Base-by-base conservation (phyloP, 2,113 vertebrate species). In the Oriolus oriolus region DNA sequence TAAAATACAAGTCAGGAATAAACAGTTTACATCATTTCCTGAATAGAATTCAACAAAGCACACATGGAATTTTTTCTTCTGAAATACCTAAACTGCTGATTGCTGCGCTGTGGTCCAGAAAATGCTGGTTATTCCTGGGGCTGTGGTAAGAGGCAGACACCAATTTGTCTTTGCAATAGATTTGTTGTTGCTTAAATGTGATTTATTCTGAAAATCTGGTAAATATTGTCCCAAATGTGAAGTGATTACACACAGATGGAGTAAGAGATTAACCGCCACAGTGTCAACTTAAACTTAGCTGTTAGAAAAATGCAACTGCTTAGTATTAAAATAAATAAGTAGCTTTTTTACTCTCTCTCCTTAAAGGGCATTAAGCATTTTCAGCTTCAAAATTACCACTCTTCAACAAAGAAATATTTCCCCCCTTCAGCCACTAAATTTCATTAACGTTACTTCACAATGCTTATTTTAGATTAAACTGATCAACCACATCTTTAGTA, bases 31-130 rank as follows among this genome's bases (percentile, higher is more conserved):
- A 49, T 24, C 7, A 65, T 39, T 87, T 60, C 23, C 37, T 56
- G 63, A 89, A 24, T 0, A 33, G 9, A 3, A 28, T 50, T 68
- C 35, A 39, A 15, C 4, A 33, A 73, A 73, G 10, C 33, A 64
- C 12, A 60, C 0, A 0, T 3, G 4, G 35, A 79, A 12, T 52
- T 45, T 61, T 66, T 66, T 19, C 20, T 33, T 16, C 33, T 39
- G 39, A 69, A 83, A 73, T 23, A 61, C 44, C 33, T 49, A 26
- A 53, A 57, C 9, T 63, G 41, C 37, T 53, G 16, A 37, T 18
- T 90, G 59, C 23, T 1, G 2, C 39, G 14, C 6, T 30, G 44
- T 39, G 24, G 24, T 24, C 24, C 63, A 64, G 23, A 84, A 39
- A 83, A 39, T 6, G 7, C 18, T 44, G 17, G 22, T 12, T 30